A percentile compares a stretch with the other conserved stretches of the same genome.
Conservation (phyloP, 1,140 invertebrate species). For the Dinoponera quadriceps region DNA sequence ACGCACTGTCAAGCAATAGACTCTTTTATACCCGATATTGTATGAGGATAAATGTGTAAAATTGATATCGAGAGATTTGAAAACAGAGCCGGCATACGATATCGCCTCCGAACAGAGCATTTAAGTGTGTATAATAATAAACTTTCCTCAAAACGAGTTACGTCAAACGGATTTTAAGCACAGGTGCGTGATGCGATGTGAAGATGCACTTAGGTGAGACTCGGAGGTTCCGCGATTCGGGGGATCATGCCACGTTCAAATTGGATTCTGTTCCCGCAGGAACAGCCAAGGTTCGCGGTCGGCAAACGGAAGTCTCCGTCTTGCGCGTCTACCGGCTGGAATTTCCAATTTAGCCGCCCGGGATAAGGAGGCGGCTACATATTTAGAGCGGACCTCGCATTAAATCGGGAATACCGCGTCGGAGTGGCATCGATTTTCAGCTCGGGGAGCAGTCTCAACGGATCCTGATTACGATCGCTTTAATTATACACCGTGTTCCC, state of each 20-base stretch:
- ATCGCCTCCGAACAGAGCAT: background rate
- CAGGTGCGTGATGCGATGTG: constrained; percentile 40
- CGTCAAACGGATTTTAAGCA: constrained; percentile 9
- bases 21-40: too few relatives aligned
- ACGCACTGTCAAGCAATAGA: too few relatives aligned
- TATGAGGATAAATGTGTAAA: too few relatives aligned
- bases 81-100: too few relatives aligned
- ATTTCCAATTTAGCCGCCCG: constrained; percentile 75
- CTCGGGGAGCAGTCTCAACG: background rate
- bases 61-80: too few relatives aligned
- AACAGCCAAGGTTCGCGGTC: constrained; percentile 66
- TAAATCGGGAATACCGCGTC: constrained; percentile 64
- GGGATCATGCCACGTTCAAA: constrained; percentile 75
- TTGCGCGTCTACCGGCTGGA: constrained; percentile 65
- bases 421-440: constrained; percentile 23
- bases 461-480: background rate
- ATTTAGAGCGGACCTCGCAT: constrained; percentile 70
- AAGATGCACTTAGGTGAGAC: constrained; percentile 49
- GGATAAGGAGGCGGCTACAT: constrained; percentile 66
- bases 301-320: constrained; percentile 74
- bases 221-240: constrained; percentile 66
- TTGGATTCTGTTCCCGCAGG: constrained; percentile 77
- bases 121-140: too few relatives aligned
- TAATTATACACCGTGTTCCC: background rate
- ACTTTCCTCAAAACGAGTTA: background rate